Base-by-base conservation (phyloP, 2,888 invertebrate species). In the Cerastis leucographa region DNA sequence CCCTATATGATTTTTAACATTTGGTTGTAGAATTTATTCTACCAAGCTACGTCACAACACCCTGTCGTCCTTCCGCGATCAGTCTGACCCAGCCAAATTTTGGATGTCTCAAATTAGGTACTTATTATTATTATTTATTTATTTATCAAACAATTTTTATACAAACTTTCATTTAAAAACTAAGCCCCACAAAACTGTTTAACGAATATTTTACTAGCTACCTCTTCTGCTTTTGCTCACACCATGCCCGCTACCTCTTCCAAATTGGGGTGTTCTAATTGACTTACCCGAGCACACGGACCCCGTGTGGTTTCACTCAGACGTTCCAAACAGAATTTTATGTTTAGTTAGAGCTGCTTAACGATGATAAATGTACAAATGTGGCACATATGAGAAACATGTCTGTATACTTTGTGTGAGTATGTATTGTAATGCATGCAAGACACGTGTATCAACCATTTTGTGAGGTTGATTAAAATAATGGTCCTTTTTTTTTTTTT, bases 181-280 rank as follows among this genome's bases (percentile, higher is more conserved):
- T n/a, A n/a, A n/a, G n/a, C n/a, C n/a, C n/a, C n/a, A n/a, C n/a
- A n/a, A n/a, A n/a, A n/a, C n/a, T n/a, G n/a, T n/a, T n/a, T 0
- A 29, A 29, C 17, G 9, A 59, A 29, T 29, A 35, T 17, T 17
- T n/a, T 59, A 4, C 40, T 61, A 46, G 25, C 66, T 65, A 46
- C n/a, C 25, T 72, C 17, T 35, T 35, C 35, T 17, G 74, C 80
- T 65, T 1, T 9, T 44, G 14, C 12, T 1, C 4, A 3, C 22
- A 42, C 54, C 0, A 59, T 67, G n/a, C 6, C 22, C 78, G 12
- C 35, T 44, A 22, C 67, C 61, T 71, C 56, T 66, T 49, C 59
- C 22, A 81, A 87, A 85, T 87, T 81, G 72, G 79, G 69, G 62
- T 74, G 59, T 64, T 71, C 78, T 87, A 88, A 87, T 85, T 88